These are phyloP conservation scores for Pseudorhombus dupliciocellatus DNA, from an alignment of 2,113 vertebrate species.

Conservation along the genomic window DNA sequence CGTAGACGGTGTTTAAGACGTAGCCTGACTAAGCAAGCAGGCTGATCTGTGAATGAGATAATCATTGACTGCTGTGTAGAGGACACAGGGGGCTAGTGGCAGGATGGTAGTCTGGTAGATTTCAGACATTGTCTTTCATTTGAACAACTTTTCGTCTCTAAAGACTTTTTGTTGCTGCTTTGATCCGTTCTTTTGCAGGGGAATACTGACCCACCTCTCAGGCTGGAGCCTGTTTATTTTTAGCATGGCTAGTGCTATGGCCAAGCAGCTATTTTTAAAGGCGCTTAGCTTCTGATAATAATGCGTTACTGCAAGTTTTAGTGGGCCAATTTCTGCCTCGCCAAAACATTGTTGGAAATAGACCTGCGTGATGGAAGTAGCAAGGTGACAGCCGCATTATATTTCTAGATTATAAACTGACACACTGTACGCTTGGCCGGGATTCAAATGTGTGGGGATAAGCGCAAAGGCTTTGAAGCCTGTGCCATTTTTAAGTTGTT, in stretches of 20 bases:
- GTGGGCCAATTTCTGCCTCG: slow-evolving; percentile 21
- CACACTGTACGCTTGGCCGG: slow-evolving; percentile 2
- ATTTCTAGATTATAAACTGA: slow-evolving; percentile 37
- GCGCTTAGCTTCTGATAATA: slow-evolving; percentile 30
- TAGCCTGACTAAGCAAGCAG: slow-evolving; percentile 23
- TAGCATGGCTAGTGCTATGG: slow-evolving; percentile 37
- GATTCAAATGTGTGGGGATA: slow-evolving; percentile 5
- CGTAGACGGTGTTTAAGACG: slow-evolving; percentile 26
- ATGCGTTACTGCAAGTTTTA: slow-evolving; percentile 14
- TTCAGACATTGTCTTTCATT: neutral
- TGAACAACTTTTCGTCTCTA: neutral
- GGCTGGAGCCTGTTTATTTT: slow-evolving; percentile 55
- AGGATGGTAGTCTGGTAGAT: slow-evolving; percentile 17
- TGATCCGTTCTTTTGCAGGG: slow-evolving; percentile 9
- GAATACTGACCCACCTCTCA: slow-evolving; percentile 36
- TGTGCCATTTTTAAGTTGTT: slow-evolving; percentile 21
- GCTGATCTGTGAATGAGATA: neutral
- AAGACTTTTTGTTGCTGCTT: neutral
- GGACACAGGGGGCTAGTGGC: slow-evolving; percentile 65
- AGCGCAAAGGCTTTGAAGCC: neutral
- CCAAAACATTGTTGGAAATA: slow-evolving; percentile 35
- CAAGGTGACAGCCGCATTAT: neutral
- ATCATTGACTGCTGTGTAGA: slow-evolving; percentile 18
- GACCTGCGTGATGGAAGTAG: slow-evolving; percentile 7
- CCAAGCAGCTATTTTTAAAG: slow-evolving; percentile 62